Percentiles rank a stretch among this genome's conserved stretches.
These are phyloP conservation scores for Teleopsis dalmanni DNA, from an alignment of 1,140 invertebrate species.

Conservation along the genomic window DNA sequence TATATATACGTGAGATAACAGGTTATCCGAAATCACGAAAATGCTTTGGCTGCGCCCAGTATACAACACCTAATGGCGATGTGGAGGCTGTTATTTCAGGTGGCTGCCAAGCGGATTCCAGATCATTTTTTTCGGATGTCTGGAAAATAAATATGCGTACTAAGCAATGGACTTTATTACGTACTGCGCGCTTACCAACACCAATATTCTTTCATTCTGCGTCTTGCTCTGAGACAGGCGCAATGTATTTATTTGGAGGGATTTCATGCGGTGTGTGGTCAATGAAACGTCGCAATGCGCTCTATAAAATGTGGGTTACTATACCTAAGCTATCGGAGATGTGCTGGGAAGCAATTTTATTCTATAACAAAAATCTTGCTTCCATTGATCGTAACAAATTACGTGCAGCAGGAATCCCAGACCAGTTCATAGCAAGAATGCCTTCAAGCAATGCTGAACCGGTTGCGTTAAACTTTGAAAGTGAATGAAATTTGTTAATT, in stretches of 20 bases:
- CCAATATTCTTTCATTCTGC: conserved; percentile 79
- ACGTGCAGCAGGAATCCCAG: conserved; percentile 51
- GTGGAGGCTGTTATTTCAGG: conserved; percentile 65
- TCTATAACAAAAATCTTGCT: conserved; percentile 53
- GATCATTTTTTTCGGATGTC: conserved; percentile 56
- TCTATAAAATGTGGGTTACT: conserved; percentile 66
- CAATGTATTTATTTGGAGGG: conserved; percentile 72
- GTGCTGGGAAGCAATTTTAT: conserved; percentile 70
- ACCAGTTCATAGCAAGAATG: no score
- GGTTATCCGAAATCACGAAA: conserved; percentile 56
- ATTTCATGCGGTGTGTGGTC: conserved; percentile 50
- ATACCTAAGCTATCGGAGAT: conserved; percentile 79
- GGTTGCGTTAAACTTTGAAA: no score
- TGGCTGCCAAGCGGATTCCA: conserved; percentile 51
- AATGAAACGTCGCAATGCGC: conserved; percentile 48
- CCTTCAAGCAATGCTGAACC: no score
- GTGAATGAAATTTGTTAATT: no score
- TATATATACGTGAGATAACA: conserved; percentile 13
- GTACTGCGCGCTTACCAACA: conserved; percentile 53
- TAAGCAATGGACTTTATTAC: conserved; percentile 65
- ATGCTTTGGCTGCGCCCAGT: conserved; percentile 73
- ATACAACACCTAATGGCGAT: conserved; percentile 44
- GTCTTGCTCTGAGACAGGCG: conserved; percentile 65
- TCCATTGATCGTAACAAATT: conserved; percentile 43
- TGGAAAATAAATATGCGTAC: conserved; percentile 69